Percentiles rank a stretch among this genome's conserved stretches.
phyloP scores from a whole-genome alignment of 1,140 invertebrate species.

The Scaptomyza graminum region DNA sequence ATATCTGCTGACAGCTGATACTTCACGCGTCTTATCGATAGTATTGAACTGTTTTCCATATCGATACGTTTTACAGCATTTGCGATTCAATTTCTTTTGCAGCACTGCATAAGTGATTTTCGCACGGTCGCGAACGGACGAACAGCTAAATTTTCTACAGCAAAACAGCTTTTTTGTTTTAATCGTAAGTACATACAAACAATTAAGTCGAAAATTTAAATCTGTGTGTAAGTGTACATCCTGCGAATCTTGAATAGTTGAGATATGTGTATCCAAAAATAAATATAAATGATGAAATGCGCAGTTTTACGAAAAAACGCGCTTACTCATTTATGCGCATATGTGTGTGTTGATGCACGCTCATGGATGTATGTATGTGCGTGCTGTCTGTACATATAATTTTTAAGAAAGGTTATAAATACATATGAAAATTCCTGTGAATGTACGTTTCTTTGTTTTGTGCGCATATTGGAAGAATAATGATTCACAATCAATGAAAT shows the following conservation, averaged over 20 bases:
- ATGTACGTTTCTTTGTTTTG: slow-evolving; percentile 1
- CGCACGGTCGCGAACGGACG: slow-evolving; percentile 31
- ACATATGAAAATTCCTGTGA: slow-evolving; percentile 6
- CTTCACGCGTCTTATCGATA: slow-evolving; percentile 3
- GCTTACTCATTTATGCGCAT: not conserved
- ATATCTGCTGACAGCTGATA: slow-evolving; percentile 5
- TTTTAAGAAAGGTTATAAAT: slow-evolving; percentile 39
- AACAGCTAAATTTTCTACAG: slow-evolving; percentile 60
- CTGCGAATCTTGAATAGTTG: not conserved
- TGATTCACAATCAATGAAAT: slow-evolving; percentile 41
- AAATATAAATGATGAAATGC: not conserved
- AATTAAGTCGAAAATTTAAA: slow-evolving; percentile 5
- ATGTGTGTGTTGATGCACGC: not conserved
- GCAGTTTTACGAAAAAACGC: slow-evolving; percentile 2
- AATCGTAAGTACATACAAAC: slow-evolving; percentile 64
- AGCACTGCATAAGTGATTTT: slow-evolving; percentile 35
- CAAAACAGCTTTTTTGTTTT: slow-evolving; percentile 83
- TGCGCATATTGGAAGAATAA: slow-evolving; percentile 11
- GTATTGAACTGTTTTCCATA: not conserved
- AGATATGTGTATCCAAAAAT: not conserved
- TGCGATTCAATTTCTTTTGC: not conserved
- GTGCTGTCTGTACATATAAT: slow-evolving; percentile 15
- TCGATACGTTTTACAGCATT: slow-evolving; percentile 4
- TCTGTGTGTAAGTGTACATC: not conserved
- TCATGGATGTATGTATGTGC: not conserved